phyloP scores from a whole-genome alignment of 2,113 vertebrate species.

The Polyodon spathula region DNA sequence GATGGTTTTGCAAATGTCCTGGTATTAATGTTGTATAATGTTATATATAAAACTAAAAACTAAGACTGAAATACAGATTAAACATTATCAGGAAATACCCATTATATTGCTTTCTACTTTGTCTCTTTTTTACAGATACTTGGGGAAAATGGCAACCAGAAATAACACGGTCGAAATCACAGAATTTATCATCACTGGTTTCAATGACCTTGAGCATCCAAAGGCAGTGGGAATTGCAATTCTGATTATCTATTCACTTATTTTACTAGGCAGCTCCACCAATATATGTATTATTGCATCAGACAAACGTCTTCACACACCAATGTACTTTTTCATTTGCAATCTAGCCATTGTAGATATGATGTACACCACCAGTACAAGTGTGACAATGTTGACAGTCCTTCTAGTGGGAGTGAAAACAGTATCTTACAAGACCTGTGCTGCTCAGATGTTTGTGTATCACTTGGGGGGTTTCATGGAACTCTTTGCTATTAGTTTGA shows the following conservation, averaged over 20 bases:
- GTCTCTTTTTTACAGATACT: too few species aligned
- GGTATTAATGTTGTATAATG: too few species aligned
- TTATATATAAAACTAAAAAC: too few species aligned
- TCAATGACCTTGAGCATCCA: constrained; percentile 18
- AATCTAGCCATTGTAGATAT: constrained; percentile 28
- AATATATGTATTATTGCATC: constrained; percentile 25
- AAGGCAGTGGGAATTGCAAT: constrained; percentile 23
- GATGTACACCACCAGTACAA: constrained; percentile 17
- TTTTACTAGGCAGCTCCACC: constrained; percentile 17
- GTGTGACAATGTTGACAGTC: constrained; percentile 23
- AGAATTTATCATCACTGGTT: constrained; percentile 23
- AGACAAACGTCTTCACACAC: constrained; percentile 24
- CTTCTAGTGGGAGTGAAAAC: constrained; percentile 22
- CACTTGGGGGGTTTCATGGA: constrained; percentile 18
- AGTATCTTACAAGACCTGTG: constrained; percentile 25
- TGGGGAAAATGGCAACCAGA: not conserved
- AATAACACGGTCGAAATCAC: constrained; percentile 13
- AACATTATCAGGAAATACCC: too few species aligned
- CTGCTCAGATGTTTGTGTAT: constrained; percentile 24
- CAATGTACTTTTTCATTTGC: constrained; percentile 34
- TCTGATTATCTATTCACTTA: constrained; percentile 17
- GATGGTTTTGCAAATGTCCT: too few species aligned
- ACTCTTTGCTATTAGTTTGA: constrained; percentile 16
- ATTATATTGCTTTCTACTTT: too few species aligned
- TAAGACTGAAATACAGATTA: too few species aligned